These are phyloP conservation scores for Epistrophe grossulariae DNA, from an alignment of 2,888 invertebrate genomes.

Conservation along the genomic window DNA sequence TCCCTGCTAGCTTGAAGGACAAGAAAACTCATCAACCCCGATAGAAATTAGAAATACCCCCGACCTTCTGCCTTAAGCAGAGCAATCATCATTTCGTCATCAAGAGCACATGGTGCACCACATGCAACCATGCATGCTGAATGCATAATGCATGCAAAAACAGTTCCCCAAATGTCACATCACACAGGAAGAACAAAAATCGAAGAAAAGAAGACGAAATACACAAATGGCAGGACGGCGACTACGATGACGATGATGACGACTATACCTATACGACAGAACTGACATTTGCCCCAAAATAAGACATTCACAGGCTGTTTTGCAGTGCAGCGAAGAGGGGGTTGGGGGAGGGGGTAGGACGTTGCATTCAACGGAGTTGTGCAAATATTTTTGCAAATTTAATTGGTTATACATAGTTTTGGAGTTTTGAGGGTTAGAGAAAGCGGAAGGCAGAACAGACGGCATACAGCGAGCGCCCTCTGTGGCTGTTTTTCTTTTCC, in stretches of 20 bases:
- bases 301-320: constrained; percentile 41
- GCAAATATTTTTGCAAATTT: constrained; percentile 57
- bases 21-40: constrained; percentile 72
- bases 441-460: constrained; percentile 7
- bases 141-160: constrained; percentile 67
- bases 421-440: constrained; percentile 21
- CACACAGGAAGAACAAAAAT: constrained; percentile 37
- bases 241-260: background rate
- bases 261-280: background rate
- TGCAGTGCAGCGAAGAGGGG: background rate
- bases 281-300: constrained; percentile 61
- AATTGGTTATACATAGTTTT: constrained; percentile 61
- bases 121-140: constrained; percentile 48
- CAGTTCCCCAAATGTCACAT: constrained; percentile 52
- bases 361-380: constrained; percentile 15
- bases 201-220: constrained; percentile 17
- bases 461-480: constrained; percentile 15
- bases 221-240: constrained; percentile 29
- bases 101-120: constrained; percentile 62
- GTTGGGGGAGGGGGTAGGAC: background rate
- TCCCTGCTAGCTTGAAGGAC: background rate
- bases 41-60: constrained; percentile 62
- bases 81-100: constrained; percentile 69
- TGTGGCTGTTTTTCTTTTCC: background rate
- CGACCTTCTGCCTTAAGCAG: constrained; percentile 10